Base-by-base conservation (phyloP, 2,113 vertebrate species). In the Aldabrachelys gigantea region DNA sequence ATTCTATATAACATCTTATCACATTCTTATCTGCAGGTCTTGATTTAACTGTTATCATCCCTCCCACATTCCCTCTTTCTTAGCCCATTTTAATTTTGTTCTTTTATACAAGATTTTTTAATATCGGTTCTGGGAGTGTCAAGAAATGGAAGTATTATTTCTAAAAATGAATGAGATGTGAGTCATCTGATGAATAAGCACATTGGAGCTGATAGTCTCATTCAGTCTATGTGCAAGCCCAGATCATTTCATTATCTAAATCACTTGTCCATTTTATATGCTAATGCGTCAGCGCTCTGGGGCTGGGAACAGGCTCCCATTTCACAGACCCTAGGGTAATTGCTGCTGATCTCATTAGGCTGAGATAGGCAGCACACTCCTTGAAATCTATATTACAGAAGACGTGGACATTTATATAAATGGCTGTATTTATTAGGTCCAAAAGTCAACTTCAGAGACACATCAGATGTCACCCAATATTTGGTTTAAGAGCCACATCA, bases 131-230 rank as follows among this genome's bases (percentile, higher is more conserved):
- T 95, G 92, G 95, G 86, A 95, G 65, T 79, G 76, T 85, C 87
- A 91, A 50, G 95, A 88, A 92, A 91, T 84, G 87, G 93, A 92
- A 90, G 27, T 83, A 88, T 88, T 96, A 75, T 86, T 22, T 80
- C 85, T 72, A 82, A n/a, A 86, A 95, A 92, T 95, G 96, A 96
- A 94, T 95, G 92, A 95, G 85, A 44, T 0, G 0, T 95, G 96
- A 96, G n/a, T 97, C 97, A 97, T 87, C 57, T 93, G 90, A 88
- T 95, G 96, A 97, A 88, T 75, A 88, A 97, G 95, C 82, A 96
- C 50, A 35, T 8, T 79, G 85, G 88, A 90, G 92, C 85, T 85
- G 54, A 53, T 82, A 89, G 78, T 22, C 87, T 93, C 62, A 56
- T 57, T 89, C 81, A 91, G 56, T 56, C 79, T 75, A 80, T 2